Percentiles rank a stretch among this genome's conserved stretches.
phyloP scores from a whole-genome alignment of 2,113 vertebrate genomes.

The Euleptes europaea region DNA sequence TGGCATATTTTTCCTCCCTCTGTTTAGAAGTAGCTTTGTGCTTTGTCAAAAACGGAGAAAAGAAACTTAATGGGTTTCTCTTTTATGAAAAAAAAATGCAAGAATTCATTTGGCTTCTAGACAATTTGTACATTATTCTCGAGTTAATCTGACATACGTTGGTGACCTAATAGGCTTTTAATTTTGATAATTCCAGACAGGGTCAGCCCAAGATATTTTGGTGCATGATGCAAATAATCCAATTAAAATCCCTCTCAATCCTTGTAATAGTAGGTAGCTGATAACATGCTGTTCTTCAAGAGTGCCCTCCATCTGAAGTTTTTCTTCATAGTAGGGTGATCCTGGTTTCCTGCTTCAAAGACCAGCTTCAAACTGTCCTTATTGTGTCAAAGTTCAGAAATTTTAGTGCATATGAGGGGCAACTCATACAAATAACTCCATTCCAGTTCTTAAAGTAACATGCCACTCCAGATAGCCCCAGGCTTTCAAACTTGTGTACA shows the following conservation, averaged over 20 bases:
- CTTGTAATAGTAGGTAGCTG: not conserved
- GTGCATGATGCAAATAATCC: not conserved
- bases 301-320: not conserved
- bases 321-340: no score
- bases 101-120: not conserved
- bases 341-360: no score
- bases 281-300: not conserved
- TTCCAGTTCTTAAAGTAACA: not conserved
- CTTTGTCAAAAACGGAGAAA: not conserved
- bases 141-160: not conserved
- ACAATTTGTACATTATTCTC: not conserved
- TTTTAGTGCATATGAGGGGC: not conserved
- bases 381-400: not conserved
- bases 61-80: not conserved
- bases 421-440: no score
- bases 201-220: not conserved
- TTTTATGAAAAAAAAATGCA: not conserved
- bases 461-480: not conserved
- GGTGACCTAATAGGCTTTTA: not conserved
- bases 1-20: not conserved
- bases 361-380: no score
- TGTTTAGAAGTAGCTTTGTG: not conserved
- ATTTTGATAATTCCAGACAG: not conserved
- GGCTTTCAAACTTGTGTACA: not conserved
- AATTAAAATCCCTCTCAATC: not conserved